Evolutionary conservation across 2,797 vertebrate species (phyloP).

Genomic region (Cryptoblepharus egeriae): DNA sequence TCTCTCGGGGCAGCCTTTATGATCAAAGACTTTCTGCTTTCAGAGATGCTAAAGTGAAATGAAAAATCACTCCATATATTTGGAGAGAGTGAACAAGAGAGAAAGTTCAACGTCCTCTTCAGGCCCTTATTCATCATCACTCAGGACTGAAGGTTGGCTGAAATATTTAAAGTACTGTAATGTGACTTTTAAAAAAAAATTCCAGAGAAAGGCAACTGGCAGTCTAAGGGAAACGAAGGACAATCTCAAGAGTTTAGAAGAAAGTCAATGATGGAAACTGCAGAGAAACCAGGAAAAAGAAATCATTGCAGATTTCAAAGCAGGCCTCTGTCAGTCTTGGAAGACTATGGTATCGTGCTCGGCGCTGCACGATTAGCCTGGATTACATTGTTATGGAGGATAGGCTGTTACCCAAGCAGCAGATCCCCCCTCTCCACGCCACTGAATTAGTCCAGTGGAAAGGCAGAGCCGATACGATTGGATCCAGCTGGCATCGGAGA

Average conservation of each 20-base stretch:
- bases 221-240: conserved; percentile 1
- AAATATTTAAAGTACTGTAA: conserved; percentile 17
- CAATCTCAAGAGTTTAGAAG: conserved; percentile 4
- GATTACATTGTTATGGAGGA: no score
- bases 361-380: no score
- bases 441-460: no score
- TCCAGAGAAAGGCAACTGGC: neutral
- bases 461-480: no score
- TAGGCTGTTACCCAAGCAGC: no score
- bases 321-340: no score
- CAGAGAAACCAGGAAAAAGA: neutral
- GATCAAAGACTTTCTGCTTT: conserved; percentile 6
- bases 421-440: no score
- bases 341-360: no score
- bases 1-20: neutral
- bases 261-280: conserved; percentile 3
- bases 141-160: neutral
- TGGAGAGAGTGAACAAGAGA: neutral
- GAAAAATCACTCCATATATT: conserved; percentile 12
- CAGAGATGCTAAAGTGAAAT: neutral
- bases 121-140: conserved; percentile 21
- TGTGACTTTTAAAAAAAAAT: neutral
- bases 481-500: no score
- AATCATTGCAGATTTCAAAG: neutral
- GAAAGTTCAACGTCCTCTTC: conserved; percentile 12